These are phyloP conservation scores for Sandelia bainsii DNA, from an alignment of 2,797 vertebrate genomes.

Conservation along the genomic window DNA sequence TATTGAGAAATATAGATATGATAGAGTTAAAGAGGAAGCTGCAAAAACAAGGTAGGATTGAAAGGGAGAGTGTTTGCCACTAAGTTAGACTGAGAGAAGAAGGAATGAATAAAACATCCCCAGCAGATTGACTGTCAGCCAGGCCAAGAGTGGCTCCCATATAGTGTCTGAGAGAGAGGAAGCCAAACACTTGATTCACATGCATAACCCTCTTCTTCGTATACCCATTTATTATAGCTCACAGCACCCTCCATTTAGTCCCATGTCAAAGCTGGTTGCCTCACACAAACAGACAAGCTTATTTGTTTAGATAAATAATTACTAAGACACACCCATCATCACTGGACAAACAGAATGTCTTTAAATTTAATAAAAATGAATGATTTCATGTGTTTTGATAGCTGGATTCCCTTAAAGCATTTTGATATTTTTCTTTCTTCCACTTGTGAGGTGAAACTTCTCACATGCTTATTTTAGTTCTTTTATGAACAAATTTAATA, in stretches of 20 bases:
- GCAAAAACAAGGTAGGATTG: conserved; percentile 23
- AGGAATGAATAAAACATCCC: conserved; percentile 64
- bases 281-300: conserved; percentile 62
- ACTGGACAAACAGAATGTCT: too few species aligned
- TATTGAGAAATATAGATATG: conserved; percentile 8
- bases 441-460: too few species aligned
- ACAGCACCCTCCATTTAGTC: conserved; percentile 61
- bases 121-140: conserved; percentile 60
- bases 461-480: too few species aligned
- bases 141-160: conserved; percentile 30
- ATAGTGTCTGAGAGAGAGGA: conserved; percentile 33
- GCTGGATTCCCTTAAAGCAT: too few species aligned
- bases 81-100: conserved; percentile 25
- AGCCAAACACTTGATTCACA: conserved; percentile 53
- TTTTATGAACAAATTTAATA: too few species aligned
- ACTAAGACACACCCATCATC: conserved; percentile 4
- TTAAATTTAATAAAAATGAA: too few species aligned
- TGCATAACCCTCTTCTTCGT: conserved; percentile 49
- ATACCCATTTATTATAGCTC: conserved; percentile 52
- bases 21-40: conserved; percentile 15
- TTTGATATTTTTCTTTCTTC: too few species aligned
- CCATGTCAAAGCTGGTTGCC: conserved; percentile 46
- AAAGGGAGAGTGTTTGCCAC: conserved; percentile 39
- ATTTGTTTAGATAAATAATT: conserved; percentile 74
- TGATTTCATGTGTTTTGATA: too few species aligned